Percentiles rank a stretch among this genome's conserved stretches.
Evolutionary conservation across 2,797 vertebrate species (phyloP).

Genomic region (Ctenopoma kingsleyae): DNA sequence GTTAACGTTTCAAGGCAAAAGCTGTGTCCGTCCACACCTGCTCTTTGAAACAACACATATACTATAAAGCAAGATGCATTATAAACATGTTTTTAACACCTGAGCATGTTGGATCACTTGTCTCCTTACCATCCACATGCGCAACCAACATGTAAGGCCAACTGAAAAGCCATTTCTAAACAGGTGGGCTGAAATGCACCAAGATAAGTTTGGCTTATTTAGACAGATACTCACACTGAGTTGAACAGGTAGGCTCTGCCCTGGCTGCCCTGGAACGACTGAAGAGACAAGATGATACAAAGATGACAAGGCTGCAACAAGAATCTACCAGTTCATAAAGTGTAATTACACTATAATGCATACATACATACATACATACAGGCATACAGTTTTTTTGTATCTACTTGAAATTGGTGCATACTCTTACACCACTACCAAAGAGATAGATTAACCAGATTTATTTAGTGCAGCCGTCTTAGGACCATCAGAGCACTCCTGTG

Average conservation of each 20-base stretch:
- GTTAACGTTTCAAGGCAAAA: slow-evolving; percentile 30
- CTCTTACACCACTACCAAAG: slow-evolving; percentile 2
- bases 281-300: slow-evolving; percentile 56
- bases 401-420: neutral
- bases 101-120: slow-evolving; percentile 7
- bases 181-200: slow-evolving; percentile 13
- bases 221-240: slow-evolving; percentile 83
- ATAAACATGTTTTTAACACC: slow-evolving; percentile 8
- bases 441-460: slow-evolving; percentile 15
- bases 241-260: slow-evolving; percentile 99
- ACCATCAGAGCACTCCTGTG: slow-evolving; percentile 28
- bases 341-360: slow-evolving; percentile 6
- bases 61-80: slow-evolving; percentile 1
- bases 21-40: slow-evolving; percentile 1
- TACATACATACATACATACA: slow-evolving; percentile 3
- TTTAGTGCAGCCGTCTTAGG: slow-evolving; percentile 1
- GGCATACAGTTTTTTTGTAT: neutral
- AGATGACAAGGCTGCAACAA: slow-evolving; percentile 28
- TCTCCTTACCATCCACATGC: slow-evolving; percentile 7
- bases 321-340: slow-evolving; percentile 10
- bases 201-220: neutral
- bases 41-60: slow-evolving; percentile 24
- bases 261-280: slow-evolving; percentile 99
- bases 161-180: slow-evolving; percentile 4
- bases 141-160: neutral